Evolutionary conservation across 2,113 vertebrate genomes (phyloP), one percentile per base, ranked within the genome.

Genomic region (Gallinago undulata): DNA sequence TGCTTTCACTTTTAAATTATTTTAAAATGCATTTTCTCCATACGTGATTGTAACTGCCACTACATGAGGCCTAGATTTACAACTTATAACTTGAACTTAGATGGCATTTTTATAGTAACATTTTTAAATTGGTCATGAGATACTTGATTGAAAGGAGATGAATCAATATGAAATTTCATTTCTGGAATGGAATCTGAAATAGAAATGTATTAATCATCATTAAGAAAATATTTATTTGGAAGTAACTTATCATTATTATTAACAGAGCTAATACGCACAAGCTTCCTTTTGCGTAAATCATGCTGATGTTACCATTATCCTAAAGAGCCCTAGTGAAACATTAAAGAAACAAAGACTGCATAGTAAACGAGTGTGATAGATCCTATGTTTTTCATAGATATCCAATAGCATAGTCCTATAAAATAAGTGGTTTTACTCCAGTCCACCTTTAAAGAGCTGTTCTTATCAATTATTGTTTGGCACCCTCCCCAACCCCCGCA

Each of bases 401-500:
- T 48, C 11, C 25, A 15, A 21, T 19, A 41, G 5, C 56, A 19
- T 22, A 85, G 27, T 69, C 21, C 39, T 64, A 7, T 6, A 43
- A 51, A 82, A 67, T 5, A 81, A 13, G 3, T 43, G 30, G 9
- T 24, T 70, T 93, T 68, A 56, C 13, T 27, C 6, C 17, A 75
- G 41, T 73, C 8, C 0, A 25, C 37, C 23, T 87, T 93, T 51
- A 76, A 84, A 74, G 31, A 86, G 41, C 13, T 7, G 25, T 76
- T 30, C 24, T 41, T 77, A 35, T 25, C 7, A 73, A 43, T 23
- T 33, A 10, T 27, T 94, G 8, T 51, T 73, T 73, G 24, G n/a
- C 45, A 39, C 2, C 5, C 12, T 2, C 2, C 7, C 3, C 3
- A 9, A 13, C 6, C 21, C 5, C 2, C 8, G 35, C 4, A 13